Base-by-base conservation (phyloP, 2,888 invertebrate genomes). In the Thelaira solivaga region DNA sequence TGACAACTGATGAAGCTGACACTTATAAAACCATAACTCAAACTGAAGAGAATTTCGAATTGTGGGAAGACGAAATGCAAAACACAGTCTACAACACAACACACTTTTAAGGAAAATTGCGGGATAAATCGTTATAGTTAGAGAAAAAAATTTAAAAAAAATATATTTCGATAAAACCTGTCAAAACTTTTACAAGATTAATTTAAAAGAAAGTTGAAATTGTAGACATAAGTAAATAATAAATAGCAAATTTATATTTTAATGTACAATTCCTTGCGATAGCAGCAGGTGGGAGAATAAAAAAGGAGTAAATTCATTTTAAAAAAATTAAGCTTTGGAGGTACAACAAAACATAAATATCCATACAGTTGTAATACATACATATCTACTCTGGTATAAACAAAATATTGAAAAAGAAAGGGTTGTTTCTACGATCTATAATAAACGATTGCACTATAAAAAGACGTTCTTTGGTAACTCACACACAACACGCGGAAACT, bases 251-350 rank as follows among this genome's bases (percentile, higher is more conserved):
- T 39, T 45, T 47, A 31, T 34, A 47, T 55, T 47, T 62, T 39
- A 41, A 47, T 51, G 20, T 22, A 55, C 26, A n/a, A 16, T 47
- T n/a, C 13, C 45, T 18, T 41, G 39, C 43, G 47, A 39, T 55
- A 82, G 62, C 62, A 80, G 85, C 85, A 85, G 85, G 85, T 85
- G 85, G 73, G 53, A 68, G 69, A 80, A 75, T 59, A 39, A 74
- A 36, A 11, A 31, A 29, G 22, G 57, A 43, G 51, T 59, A 39
- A 59, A 83, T 84, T 79, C 78, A 75, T 82, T 78, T 61, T 11
- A 80, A 73, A 80, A 75, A 72, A 81, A 64, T 67, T 26, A 47
- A 65, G 49, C 64, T 72, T 75, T 45, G 59, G 73, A 29, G 39
- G 16, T 13, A 24, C 4, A 24, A 22, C 61, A 68, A 64, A 13